Conservation (phyloP, 92 coral and sea anemone genomes). For the Actinostola sp. region DNA sequence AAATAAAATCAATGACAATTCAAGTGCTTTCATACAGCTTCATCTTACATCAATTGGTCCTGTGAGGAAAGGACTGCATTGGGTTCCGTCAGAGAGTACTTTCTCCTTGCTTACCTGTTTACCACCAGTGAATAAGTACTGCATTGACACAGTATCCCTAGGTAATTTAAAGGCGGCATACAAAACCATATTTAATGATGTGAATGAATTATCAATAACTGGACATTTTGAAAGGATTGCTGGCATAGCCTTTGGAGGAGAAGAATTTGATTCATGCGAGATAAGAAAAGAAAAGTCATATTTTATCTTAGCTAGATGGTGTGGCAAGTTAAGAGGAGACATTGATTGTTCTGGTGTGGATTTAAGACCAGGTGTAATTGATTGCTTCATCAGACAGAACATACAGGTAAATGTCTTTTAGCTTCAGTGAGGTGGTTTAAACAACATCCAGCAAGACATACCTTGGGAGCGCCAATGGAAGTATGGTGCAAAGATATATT, state of each 20-base stretch:
- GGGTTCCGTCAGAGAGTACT: constrained; percentile 4
- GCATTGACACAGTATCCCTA: constrained; percentile 33
- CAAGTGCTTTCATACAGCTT: constrained; percentile 5
- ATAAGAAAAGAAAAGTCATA: constrained; percentile 48
- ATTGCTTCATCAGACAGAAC: constrained; percentile 37
- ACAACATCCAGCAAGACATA: constrained; percentile 35
- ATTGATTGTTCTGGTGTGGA: constrained; percentile 49
- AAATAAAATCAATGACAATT: not conserved
- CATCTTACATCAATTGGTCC: constrained; percentile 37
- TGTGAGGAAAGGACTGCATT: constrained; percentile 31
- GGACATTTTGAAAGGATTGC: constrained; percentile 36
- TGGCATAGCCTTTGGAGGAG: constrained; percentile 31
- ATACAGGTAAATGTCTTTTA: constrained; percentile 24
- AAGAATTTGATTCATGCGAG: constrained; percentile 30
- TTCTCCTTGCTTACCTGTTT: constrained; percentile 5
- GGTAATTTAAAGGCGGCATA: constrained; percentile 43
- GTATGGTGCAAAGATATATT: no score
- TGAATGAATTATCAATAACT: constrained; percentile 53
- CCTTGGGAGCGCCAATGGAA: no score
- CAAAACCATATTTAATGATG: constrained; percentile 40
- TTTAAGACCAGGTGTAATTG: constrained; percentile 45
- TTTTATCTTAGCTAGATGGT: constrained; percentile 60
- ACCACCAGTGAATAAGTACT: constrained; percentile 21
- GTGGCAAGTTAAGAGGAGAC: constrained; percentile 33
- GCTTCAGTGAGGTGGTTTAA: constrained; percentile 54